Base-by-base conservation (phyloP, 2,888 invertebrate species). In the Thymelicus acteon region DNA sequence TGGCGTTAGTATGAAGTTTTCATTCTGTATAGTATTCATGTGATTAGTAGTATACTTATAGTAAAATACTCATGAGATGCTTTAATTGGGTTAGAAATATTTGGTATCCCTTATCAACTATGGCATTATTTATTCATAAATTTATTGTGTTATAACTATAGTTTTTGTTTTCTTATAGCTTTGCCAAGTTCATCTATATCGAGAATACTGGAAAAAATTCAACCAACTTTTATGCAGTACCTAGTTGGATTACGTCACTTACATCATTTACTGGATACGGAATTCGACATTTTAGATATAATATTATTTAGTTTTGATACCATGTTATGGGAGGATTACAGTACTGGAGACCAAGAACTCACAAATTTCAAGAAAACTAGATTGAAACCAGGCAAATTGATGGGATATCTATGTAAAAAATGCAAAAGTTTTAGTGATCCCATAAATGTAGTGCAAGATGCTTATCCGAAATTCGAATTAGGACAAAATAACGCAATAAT, bases 181-280 rank as follows among this genome's bases (percentile, higher is more conserved):
- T 75, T 91, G 74, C 89, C 92, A 10, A 80, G 81, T 37, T 76
- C 84, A 19, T 85, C 89, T 1, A 77, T 91, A 49, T 75, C 82
- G 49, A 87, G 78, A 60, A 82, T 92, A 77, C 73, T 93, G 54
- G 84, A 89, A 76, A 82, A 76, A 71, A 86, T 93, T 71, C 82
- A 91, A 77, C 92, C 92, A 44, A 76, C 82, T 54, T 91, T 81
- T 73, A 89, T 93, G 89, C 86, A 79, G 75, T 80, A 87, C 66
- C 74, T 87, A 3, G 75, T 93, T 58, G 90, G 88, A 40, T 75
- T 78, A 49, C 48, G 82, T 48, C 85, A 88, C 73, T 52, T 87
- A 15, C 80, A 86, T 71, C 77, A 76, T 13, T 63, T 90, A 65
- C 75, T 89, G 0, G 63, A 74, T 12, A 80, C 83, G 44, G 85